phyloP scores from a whole-genome alignment of 2,888 invertebrate species.

The Phengaris alcon region DNA sequence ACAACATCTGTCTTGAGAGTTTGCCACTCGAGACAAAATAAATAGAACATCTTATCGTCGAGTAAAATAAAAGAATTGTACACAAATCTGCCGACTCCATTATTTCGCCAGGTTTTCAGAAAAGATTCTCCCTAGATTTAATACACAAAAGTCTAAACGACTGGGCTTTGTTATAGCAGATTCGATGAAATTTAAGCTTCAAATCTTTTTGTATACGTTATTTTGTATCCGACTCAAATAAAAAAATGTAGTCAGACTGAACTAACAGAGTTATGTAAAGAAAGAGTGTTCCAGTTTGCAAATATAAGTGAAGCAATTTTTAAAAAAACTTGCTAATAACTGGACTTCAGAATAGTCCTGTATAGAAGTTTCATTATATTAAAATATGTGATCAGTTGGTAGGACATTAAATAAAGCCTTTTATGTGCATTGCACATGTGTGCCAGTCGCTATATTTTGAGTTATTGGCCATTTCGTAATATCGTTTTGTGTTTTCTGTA shows the following conservation, averaged over 20 bases:
- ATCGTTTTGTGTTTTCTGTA: neutral
- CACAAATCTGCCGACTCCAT: neutral
- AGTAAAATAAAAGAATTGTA: slow-evolving; percentile 6
- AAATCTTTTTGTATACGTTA: neutral
- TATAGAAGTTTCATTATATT: neutral
- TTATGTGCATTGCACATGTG: neutral
- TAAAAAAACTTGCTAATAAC: neutral
- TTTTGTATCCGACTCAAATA: neutral
- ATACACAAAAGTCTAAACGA: neutral
- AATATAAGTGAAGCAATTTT: neutral
- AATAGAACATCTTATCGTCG: neutral
- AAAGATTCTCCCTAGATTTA: neutral
- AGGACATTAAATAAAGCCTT: neutral
- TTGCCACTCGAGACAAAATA: slow-evolving; percentile 4
- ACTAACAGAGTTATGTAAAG: neutral
- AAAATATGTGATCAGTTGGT: neutral
- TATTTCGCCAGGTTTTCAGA: neutral
- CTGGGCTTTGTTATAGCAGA: neutral
- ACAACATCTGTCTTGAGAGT: slow-evolving; percentile 11
- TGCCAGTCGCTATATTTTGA: neutral
- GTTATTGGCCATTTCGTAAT: neutral
- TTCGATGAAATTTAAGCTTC: neutral
- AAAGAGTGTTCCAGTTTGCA: neutral
- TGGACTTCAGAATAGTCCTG: neutral
- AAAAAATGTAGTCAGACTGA: neutral